Evolutionary conservation across 2,113 vertebrate genomes (phyloP).

Genomic region (Myiagra hebetior): DNA sequence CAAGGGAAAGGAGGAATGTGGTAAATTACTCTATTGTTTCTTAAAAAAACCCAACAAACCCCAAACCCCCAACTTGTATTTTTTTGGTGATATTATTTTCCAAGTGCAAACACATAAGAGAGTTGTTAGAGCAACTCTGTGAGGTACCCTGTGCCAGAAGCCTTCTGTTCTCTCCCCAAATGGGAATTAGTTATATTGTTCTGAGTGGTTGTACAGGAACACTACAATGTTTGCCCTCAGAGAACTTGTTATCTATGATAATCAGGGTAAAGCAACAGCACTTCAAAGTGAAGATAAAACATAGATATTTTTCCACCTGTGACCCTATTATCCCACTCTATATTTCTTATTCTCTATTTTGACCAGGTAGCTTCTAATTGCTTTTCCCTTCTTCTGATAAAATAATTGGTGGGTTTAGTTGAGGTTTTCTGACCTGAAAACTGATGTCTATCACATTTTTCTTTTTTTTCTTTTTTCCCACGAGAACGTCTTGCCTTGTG

Average conservation of each 20-base stretch:
- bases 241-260: neutral
- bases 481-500: constrained; percentile 77
- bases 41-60: neutral
- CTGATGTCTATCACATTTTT: constrained; percentile 5
- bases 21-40: neutral
- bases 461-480: constrained; percentile 70
- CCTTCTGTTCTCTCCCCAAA: neutral
- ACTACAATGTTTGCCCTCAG: neutral
- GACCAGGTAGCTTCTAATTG: neutral
- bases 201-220: neutral
- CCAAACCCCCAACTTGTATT: neutral
- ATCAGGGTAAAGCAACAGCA: neutral
- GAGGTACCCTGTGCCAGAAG: neutral
- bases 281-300: constrained; percentile 26
- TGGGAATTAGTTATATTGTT: neutral
- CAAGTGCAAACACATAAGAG: fast-evolving
- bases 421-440: constrained; percentile 44
- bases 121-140: neutral
- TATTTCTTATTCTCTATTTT: neutral
- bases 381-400: neutral
- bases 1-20: neutral
- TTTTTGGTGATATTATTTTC: neutral
- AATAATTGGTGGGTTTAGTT: constrained; percentile 9
- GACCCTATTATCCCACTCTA: neutral
- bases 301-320: neutral